Evolutionary conservation across 1,140 invertebrate genomes (phyloP).

Genomic region (Nylanderia fulva): DNA sequence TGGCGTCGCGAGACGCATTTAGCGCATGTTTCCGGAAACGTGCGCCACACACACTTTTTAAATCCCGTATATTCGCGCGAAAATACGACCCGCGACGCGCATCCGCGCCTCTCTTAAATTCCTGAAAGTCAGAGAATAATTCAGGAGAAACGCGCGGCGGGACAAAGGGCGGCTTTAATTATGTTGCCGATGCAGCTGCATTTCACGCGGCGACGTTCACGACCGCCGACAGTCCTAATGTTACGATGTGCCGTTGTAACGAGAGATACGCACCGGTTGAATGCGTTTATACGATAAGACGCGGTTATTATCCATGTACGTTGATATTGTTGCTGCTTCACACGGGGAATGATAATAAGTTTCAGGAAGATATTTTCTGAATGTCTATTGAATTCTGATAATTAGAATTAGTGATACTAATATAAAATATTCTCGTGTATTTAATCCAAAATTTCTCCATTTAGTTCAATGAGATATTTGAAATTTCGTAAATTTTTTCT

Average conservation of each 20-base stretch:
- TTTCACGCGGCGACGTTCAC: constrained; percentile 40
- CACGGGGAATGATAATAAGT: background rate
- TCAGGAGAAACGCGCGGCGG: constrained; percentile 24
- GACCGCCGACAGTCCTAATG: constrained; percentile 40
- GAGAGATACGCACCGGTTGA: constrained; percentile 38
- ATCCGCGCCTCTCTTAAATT: constrained; percentile 45
- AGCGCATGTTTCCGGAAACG: constrained; percentile 43
- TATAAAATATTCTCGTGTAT: background rate
- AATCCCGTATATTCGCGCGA: constrained; percentile 53
- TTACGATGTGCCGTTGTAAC: constrained; percentile 39
- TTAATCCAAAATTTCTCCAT: background rate
- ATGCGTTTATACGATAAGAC: background rate
- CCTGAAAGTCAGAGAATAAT: constrained; percentile 52
- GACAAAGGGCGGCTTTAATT: constrained; percentile 58
- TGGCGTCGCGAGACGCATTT: constrained; percentile 33
- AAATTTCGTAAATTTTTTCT: background rate
- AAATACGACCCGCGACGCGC: constrained; percentile 33
- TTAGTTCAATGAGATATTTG: background rate
- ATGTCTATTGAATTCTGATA: background rate
- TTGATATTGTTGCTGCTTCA: constrained; percentile 15
- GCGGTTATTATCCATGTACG: constrained; percentile 26
- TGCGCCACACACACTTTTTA: constrained; percentile 45
- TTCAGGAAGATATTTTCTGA: background rate
- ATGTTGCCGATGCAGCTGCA: constrained; percentile 53
- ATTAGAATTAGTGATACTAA: background rate